Evolutionary conservation across 2,888 invertebrate species (phyloP).

Genomic region (Torymus tubicola): DNA sequence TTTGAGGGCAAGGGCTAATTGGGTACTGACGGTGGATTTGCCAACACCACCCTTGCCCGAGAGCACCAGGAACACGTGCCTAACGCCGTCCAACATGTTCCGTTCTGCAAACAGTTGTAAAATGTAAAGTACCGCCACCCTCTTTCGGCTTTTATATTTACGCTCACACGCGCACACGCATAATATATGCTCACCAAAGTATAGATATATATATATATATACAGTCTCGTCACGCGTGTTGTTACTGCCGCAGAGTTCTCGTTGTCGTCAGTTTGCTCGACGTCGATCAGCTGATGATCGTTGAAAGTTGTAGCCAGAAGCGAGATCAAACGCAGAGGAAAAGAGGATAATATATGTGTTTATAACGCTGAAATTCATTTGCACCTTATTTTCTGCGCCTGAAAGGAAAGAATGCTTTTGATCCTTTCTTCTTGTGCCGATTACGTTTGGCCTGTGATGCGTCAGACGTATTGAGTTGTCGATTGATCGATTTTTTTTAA

Average conservation of each 20-base stretch:
- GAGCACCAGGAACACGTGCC: constrained; percentile 92
- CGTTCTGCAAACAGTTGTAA: neutral
- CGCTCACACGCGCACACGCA: neutral
- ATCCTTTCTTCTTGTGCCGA: too few relatives aligned
- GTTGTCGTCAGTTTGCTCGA: too few relatives aligned
- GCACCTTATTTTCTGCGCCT: constrained; percentile 25
- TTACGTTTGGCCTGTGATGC: too few relatives aligned
- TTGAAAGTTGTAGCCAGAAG: neutral
- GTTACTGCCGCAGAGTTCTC: neutral
- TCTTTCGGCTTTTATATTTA: constrained; percentile 25
- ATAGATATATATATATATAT: neutral
- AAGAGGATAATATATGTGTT: constrained; percentile 7
- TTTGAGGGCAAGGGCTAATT: constrained; percentile 90
- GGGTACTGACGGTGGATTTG: constrained; percentile 97
- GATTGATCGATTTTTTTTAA: too few relatives aligned
- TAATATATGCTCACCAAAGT: neutral
- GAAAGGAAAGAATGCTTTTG: neutral
- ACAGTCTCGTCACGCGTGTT: neutral
- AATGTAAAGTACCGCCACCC: constrained; percentile 4
- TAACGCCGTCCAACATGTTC: constrained; percentile 87
- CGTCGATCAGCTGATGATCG: constrained; percentile 32
- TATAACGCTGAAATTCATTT: constrained; percentile 41
- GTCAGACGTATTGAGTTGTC: too few relatives aligned
- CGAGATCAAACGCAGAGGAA: neutral
- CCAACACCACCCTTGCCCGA: constrained; percentile 99